These are phyloP conservation scores for Scaptomyza reducta DNA, from an alignment of 2,888 invertebrate species.

Conservation along the genomic window DNA sequence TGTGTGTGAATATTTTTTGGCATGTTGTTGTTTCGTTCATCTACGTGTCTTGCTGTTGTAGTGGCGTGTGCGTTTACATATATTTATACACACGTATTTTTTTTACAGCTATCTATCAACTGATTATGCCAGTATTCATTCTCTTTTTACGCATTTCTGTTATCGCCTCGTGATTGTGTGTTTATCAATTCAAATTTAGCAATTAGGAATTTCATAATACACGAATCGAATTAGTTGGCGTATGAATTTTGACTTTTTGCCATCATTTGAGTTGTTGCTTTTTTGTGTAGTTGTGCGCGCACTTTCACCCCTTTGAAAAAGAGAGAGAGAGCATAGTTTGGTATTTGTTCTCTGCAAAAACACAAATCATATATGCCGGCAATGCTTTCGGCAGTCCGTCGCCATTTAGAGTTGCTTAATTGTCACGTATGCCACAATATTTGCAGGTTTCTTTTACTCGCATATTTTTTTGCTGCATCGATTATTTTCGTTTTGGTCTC, in stretches of 20 bases:
- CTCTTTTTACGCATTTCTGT: slow-evolving; percentile 18
- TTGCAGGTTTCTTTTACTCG: slow-evolving; percentile 34
- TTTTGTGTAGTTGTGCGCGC: slow-evolving; percentile 9
- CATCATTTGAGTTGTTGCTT: background rate
- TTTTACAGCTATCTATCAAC: slow-evolving; percentile 44
- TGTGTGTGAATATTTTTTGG: slow-evolving; percentile 23
- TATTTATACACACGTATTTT: background rate
- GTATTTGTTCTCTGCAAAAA: slow-evolving; percentile 8
- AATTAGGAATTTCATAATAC: slow-evolving; percentile 33
- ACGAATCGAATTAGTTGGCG: slow-evolving; percentile 1
- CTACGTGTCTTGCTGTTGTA: slow-evolving; percentile 12
- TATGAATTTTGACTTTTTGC: background rate
- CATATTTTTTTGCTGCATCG: slow-evolving; percentile 36
- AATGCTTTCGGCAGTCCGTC: slow-evolving; percentile 16
- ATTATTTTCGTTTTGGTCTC: slow-evolving; percentile 33
- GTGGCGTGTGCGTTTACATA: slow-evolving; percentile 4
- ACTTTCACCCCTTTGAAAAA: slow-evolving; percentile 41
- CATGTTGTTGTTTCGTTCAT: slow-evolving; percentile 9
- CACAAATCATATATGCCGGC: slow-evolving; percentile 12
- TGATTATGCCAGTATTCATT: slow-evolving; percentile 35
- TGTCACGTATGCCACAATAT: slow-evolving; percentile 69
- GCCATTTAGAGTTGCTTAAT: slow-evolving; percentile 57
- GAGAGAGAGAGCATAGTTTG: slow-evolving; percentile 1
- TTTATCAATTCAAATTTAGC: slow-evolving; percentile 29
- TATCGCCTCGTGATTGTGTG: slow-evolving; percentile 29